Base-by-base conservation (phyloP, 2,888 invertebrate species). In the Synergus japonicus region DNA sequence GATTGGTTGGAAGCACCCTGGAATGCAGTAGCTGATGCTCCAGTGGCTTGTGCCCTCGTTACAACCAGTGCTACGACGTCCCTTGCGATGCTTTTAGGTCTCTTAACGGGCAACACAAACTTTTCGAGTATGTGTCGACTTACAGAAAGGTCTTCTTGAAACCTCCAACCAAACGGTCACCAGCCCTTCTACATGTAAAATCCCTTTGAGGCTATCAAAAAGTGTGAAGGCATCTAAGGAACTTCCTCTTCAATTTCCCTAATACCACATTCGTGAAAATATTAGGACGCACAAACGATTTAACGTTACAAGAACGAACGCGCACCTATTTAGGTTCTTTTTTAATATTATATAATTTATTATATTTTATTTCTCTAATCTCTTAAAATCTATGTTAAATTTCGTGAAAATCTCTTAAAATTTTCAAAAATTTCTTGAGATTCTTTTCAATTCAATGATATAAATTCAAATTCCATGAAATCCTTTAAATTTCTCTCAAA, bases 31-130 rank as follows among this genome's bases (percentile, higher is more conserved):
- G 73, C 37, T 54, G 73, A 73, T 73, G 54, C 54, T 73, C n/a
- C 73, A 73, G 73, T 73, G 37, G 73, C 73, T 73, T 73, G 54
- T 73, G 37, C 37, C 49, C 49, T 73, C 73, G 73, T 73, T 73
- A 73, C 29, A 73, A 73, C n/a, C 49, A 54, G 73, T 73, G 22
- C 54, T 69, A 37, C 15, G 73, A 73, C 37, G 54, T 73, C 73
- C n/a, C 49, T 54, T 46, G 22, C 54, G n/a, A 73, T 54, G 69
- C 37, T 73, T 73, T 69, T 29, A 69, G 69, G 49, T 73, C 49
- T 73, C 73, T 73, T 73, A 54, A 73, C 49, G 73, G 73, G 54
- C 37, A 73, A 37, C 37, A 73, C 73, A 73, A 73, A 73, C 73
- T 49, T 29, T 73, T 73, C 73, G 10, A 54, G 73, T 73, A n/a